Conservation (phyloP, 2,113 vertebrate species). For the Sula dactylatra region DNA sequence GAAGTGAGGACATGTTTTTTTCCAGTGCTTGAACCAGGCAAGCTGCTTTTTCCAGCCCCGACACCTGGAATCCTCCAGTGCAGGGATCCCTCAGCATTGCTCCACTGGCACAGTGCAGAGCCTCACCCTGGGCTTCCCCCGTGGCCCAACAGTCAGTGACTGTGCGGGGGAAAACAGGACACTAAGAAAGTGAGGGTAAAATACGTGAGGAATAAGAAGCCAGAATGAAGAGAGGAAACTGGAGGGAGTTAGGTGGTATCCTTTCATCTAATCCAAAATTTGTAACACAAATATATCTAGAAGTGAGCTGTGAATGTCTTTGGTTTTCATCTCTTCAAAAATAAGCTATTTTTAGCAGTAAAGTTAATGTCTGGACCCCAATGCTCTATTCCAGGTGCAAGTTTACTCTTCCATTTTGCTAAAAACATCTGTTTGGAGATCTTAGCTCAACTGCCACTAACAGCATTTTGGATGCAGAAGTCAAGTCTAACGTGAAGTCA, state of each 20-base stretch:
- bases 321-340: not conserved
- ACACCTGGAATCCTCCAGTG: not conserved
- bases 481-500: not conserved
- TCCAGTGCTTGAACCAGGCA: not conserved
- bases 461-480: not conserved
- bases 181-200: not conserved
- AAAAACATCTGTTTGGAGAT: not conserved
- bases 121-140: not conserved
- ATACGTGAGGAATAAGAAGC: not conserved
- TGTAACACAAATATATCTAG: not conserved
- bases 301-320: not conserved
- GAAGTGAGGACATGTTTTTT: not conserved
- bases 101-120: not conserved
- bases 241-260: not conserved
- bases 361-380: not conserved
- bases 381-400: not conserved
- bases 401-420: not conserved
- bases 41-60: not conserved
- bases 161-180: not conserved
- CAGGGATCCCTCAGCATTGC: not conserved
- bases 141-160: not conserved
- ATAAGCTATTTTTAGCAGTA: not conserved
- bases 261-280: not conserved
- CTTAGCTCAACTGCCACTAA: not conserved
- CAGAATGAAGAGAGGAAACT: not conserved